Percentiles rank a stretch among this genome's conserved stretches.
Conservation (phyloP, 1,140 invertebrate species). For the Bathynomus jamesi region DNA sequence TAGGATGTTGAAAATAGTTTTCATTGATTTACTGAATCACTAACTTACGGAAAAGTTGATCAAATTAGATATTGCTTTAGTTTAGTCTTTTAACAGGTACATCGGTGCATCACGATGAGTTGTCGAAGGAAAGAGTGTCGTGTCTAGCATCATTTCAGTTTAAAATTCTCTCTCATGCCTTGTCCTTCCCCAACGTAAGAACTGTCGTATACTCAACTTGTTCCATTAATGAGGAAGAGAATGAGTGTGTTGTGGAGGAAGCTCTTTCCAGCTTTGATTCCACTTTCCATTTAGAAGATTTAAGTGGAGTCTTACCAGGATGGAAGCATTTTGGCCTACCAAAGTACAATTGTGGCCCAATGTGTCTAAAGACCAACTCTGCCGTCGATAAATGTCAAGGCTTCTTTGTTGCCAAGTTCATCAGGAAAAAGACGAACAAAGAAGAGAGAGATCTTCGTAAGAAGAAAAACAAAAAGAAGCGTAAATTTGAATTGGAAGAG, state of each 20-base stretch:
- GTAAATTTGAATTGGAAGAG: neutral
- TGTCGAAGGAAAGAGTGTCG: slow-evolving; percentile 47
- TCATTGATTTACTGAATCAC: too few relatives aligned
- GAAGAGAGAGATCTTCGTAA: too few relatives aligned
- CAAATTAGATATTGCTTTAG: too few relatives aligned
- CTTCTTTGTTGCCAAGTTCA: slow-evolving; percentile 88
- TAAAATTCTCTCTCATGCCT: slow-evolving; percentile 72
- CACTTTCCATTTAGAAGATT: slow-evolving; percentile 31
- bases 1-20: too few relatives aligned
- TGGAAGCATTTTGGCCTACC: slow-evolving; percentile 34
- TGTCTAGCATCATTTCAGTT: slow-evolving; percentile 76
- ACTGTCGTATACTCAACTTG: slow-evolving; percentile 91
- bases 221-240: slow-evolving; percentile 80
- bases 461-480: neutral
- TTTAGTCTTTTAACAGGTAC: slow-evolving; percentile 1
- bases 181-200: slow-evolving; percentile 75
- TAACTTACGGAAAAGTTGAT: too few relatives aligned
- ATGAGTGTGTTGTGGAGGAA: slow-evolving; percentile 73
- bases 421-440: neutral
- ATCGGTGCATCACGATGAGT: slow-evolving; percentile 15
- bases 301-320: slow-evolving; percentile 7
- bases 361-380: slow-evolving; percentile 68
- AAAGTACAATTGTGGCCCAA: slow-evolving; percentile 55
- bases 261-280: slow-evolving; percentile 41
- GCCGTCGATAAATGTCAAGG: slow-evolving; percentile 75